These are phyloP conservation scores for Sebastiscus albofasciatus DNA, from an alignment of 2,797 vertebrate genomes.

Conservation along the genomic window DNA sequence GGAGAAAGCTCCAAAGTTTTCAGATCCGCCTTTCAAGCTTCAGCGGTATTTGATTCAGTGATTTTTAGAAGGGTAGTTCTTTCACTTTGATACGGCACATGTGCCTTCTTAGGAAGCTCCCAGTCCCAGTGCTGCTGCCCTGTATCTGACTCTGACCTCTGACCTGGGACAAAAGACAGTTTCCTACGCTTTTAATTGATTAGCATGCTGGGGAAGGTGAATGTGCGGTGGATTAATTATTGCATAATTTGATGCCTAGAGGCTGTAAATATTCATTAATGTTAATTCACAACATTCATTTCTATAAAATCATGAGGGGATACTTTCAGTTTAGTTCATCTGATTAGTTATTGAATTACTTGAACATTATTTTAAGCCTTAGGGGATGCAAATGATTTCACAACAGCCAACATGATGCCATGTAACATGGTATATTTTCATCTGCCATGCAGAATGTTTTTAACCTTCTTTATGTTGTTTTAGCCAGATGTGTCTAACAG, in stretches of 20 bases:
- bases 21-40: background rate
- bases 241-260: background rate
- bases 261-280: constrained; percentile 17
- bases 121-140: background rate
- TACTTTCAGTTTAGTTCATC: background rate
- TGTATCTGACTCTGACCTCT: background rate
- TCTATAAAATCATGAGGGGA: background rate
- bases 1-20: background rate
- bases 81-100: background rate
- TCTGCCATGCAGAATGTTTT: background rate
- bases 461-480: background rate
- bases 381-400: background rate
- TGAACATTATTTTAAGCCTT: background rate
- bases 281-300: background rate
- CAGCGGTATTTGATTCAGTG: background rate
- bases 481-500: background rate
- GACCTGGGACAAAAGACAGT: background rate
- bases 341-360: background rate
- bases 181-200: background rate
- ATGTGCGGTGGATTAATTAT: background rate
- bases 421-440: background rate
- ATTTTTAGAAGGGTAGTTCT: background rate
- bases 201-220: background rate
- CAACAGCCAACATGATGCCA: background rate
- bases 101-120: background rate